Evolutionary conservation across 2,797 vertebrate genomes (phyloP), one percentile per base, ranked within the genome.

Genomic region (Takifugu ocellatus): DNA sequence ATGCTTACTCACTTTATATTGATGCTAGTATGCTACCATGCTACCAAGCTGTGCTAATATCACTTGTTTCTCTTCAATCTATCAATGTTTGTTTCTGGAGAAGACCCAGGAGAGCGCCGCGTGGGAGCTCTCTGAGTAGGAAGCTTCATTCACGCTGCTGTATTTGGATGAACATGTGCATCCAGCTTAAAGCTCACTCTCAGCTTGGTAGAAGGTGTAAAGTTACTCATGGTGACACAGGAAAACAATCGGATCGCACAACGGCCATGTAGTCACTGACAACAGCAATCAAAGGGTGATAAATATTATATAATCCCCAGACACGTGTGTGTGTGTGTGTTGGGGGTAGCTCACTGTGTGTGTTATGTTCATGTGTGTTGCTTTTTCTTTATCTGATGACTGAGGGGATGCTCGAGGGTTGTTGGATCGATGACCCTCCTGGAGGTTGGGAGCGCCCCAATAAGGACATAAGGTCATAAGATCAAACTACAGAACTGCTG

Each of bases 251-350:
- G 21, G 49, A 53, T 70, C 68, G 50, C 31, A 33, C 31, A 10
- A 33, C 10, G 31, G 31, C 57, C 66, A 21, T 14, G 59, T 47
- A 31, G 59, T 66, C 54, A 51, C 33, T 63, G 67, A 81, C 6
- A 29, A 66, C 59, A 65, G 65, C 75, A 82, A 61, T 61, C 56
- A 68, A 54, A 66, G 55, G 67, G 53, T 27, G 61, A 68, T 58
- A 60, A 64, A 59, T 68, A 61, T 62, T 49, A 64, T 31, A 68
- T 51, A 76, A 76, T 67, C 36, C 48, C 17, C 17, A 59, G 49
- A 70, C 29, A 21, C 21, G 21, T 21, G 21, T 21, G 21, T 21
- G 21, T 21, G 21, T 21, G 12, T 42, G 47, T 36, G 72, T 39
- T 59, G 53, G 48, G 69, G 61, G 72, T 21, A 65, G 55, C 59